Evolutionary conservation across 2,888 invertebrate genomes (phyloP).

Genomic region (Zaprionus lineosus): DNA sequence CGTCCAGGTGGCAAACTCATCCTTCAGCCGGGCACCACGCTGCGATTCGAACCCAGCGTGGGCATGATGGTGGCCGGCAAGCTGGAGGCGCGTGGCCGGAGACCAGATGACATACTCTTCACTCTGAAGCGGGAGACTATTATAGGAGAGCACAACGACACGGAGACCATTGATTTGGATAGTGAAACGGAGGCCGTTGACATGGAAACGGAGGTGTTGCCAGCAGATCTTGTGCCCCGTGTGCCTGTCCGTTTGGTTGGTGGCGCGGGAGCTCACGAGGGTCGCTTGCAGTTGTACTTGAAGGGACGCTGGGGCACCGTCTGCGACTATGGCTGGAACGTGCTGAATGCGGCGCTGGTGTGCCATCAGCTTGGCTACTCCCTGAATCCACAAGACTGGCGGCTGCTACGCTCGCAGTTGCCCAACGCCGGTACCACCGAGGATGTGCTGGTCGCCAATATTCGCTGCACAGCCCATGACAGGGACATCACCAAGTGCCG

Average conservation of each 20-base stretch:
- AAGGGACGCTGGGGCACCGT: slow-evolving; percentile 98
- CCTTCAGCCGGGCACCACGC: slow-evolving; percentile 92
- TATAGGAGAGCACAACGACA: slow-evolving; percentile 86
- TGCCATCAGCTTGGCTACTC: slow-evolving; percentile 97
- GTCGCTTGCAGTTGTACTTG: slow-evolving; percentile 92
- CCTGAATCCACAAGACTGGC: slow-evolving; percentile 96
- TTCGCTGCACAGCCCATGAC: slow-evolving; percentile 95
- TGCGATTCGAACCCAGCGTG: slow-evolving; percentile 95
- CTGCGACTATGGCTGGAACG: slow-evolving; percentile 98
- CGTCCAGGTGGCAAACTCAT: slow-evolving; percentile 95
- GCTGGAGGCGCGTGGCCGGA: slow-evolving; percentile 91
- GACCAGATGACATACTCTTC: slow-evolving; percentile 90
- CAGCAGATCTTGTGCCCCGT: slow-evolving; percentile 85
- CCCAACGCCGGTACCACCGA: slow-evolving; percentile 90
- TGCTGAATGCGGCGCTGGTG: slow-evolving; percentile 94
- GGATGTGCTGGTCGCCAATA: slow-evolving; percentile 91
- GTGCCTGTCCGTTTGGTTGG: slow-evolving; percentile 91
- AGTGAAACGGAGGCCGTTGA: slow-evolving; percentile 74
- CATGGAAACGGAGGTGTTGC: slow-evolving; percentile 85
- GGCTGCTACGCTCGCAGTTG: slow-evolving; percentile 91
- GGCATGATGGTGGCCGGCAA: slow-evolving; percentile 98
- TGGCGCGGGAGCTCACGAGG: slow-evolving; percentile 91
- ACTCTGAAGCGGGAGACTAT: slow-evolving; percentile 90
- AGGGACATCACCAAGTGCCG: slow-evolving; percentile 94
- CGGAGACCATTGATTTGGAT: slow-evolving; percentile 84